phyloP scores from a whole-genome alignment of 2,888 invertebrate species.

The Geophilus truncorum region DNA sequence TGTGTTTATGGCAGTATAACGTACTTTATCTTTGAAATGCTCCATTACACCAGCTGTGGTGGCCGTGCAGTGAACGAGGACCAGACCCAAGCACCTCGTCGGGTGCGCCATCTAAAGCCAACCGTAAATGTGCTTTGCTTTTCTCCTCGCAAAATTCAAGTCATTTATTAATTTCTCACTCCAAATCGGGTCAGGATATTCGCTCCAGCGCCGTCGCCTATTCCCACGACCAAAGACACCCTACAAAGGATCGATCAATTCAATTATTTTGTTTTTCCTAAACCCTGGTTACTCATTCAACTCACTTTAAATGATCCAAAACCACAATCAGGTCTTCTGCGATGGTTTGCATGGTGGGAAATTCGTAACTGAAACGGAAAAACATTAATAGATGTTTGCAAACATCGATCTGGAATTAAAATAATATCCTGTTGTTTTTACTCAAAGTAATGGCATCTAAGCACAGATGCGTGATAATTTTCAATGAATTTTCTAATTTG shows the following conservation, averaged over 20 bases:
- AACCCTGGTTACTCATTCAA: too few species aligned
- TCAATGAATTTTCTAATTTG: too few species aligned
- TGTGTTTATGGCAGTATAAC: slow-evolving; percentile 18
- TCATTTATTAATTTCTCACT: slow-evolving; percentile 44
- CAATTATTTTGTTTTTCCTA: neutral
- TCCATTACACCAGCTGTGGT: slow-evolving; percentile 80
- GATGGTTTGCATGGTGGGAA: slow-evolving; percentile 73
- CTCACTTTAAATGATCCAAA: slow-evolving; percentile 67
- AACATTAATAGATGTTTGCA: neutral
- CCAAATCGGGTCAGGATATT: slow-evolving; percentile 80
- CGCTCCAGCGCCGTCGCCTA: slow-evolving; percentile 84
- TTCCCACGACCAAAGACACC: slow-evolving; percentile 73
- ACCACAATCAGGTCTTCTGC: slow-evolving; percentile 77
- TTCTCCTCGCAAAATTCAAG: slow-evolving; percentile 4
- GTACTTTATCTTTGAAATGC: slow-evolving; percentile 73
- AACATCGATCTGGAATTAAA: too few species aligned
- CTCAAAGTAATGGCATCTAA: too few species aligned
- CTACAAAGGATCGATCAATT: slow-evolving; percentile 42
- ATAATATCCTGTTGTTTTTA: too few species aligned
- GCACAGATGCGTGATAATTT: too few species aligned
- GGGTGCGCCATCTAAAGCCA: slow-evolving; percentile 62
- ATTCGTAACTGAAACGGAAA: slow-evolving; percentile 61
- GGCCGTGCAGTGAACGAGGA: slow-evolving; percentile 80
- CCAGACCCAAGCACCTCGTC: slow-evolving; percentile 68
- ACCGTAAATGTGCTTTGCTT: neutral